phyloP scores from a whole-genome alignment of 2,888 invertebrate species.

The Caenorhabditis uteleia region DNA sequence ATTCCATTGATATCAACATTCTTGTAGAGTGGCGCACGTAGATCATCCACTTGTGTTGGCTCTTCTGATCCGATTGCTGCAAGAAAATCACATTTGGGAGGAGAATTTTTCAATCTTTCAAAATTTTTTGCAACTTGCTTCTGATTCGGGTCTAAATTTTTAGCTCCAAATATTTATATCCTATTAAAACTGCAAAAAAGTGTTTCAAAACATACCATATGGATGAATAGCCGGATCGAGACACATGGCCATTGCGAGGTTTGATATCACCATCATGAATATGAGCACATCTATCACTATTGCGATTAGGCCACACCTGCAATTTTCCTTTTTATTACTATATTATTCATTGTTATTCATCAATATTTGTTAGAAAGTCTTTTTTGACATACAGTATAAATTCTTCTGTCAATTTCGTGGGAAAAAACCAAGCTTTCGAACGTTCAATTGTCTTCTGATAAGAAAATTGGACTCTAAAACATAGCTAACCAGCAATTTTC shows the following conservation, averaged over 20 bases:
- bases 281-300: conserved; percentile 91
- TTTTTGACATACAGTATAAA: too few species aligned
- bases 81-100: conserved; percentile 14
- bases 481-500: too few species aligned
- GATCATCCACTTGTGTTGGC: conserved; percentile 85
- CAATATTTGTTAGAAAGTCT: too few species aligned
- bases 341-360: too few species aligned
- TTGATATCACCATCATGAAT: conserved; percentile 95
- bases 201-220: conserved; percentile 30
- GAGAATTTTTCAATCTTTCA: not conserved
- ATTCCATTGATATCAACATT: conserved; percentile 94
- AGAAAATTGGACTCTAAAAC: too few species aligned
- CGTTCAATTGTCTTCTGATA: too few species aligned
- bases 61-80: conserved; percentile 94
- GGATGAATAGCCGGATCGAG: conserved; percentile 74
- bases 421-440: too few species aligned
- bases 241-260: conserved; percentile 97
- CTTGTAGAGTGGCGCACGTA: conserved; percentile 84
- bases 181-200: not conserved
- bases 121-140: not conserved
- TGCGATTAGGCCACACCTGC: conserved; percentile 44
- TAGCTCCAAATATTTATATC: not conserved
- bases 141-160: not conserved
- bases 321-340: conserved; percentile 2
- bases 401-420: too few species aligned